Conservation (phyloP, 1,140 invertebrate species). For the Ridgeia piscesae region DNA sequence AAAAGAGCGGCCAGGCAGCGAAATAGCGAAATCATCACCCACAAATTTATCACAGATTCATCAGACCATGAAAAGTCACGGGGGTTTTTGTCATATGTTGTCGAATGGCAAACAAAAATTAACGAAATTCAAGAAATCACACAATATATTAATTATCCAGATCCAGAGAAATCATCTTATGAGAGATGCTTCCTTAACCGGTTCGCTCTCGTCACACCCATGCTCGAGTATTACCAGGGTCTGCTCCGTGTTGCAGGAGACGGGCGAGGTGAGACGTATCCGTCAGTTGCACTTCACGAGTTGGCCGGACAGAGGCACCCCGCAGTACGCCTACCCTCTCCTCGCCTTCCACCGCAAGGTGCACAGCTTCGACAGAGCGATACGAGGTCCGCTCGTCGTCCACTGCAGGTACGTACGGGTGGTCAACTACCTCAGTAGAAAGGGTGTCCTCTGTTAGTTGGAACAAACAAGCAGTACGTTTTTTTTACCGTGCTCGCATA, state of each 20-base stretch:
- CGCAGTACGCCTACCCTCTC: slow-evolving; percentile 18
- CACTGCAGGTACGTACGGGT: slow-evolving; percentile 78
- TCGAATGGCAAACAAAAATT: too few species aligned
- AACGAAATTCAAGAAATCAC: too few species aligned
- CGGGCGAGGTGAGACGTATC: not conserved
- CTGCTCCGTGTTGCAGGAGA: not conserved
- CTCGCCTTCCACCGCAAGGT: slow-evolving; percentile 18
- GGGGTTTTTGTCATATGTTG: too few species aligned
- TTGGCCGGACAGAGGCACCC: slow-evolving; percentile 26
- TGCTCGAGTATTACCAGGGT: too few species aligned
- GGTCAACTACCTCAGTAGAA: not conserved
- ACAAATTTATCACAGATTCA: too few species aligned
- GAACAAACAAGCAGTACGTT: not conserved
- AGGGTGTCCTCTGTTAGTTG: not conserved
- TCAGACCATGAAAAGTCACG: too few species aligned
- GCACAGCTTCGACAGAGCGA: not conserved
- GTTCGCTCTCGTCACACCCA: too few species aligned
- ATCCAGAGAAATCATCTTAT: too few species aligned
- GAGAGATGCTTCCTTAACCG: too few species aligned
- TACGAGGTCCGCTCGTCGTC: slow-evolving; percentile 76
- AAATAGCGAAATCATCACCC: too few species aligned
- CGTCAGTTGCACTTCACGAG: slow-evolving; percentile 27
- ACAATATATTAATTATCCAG: too few species aligned
- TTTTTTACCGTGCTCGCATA: not conserved
- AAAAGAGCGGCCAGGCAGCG: too few species aligned